Percentiles rank a stretch among this genome's conserved stretches.
Evolutionary conservation across 2,888 invertebrate species (phyloP).

Genomic region (Zygogramma bicolorata): DNA sequence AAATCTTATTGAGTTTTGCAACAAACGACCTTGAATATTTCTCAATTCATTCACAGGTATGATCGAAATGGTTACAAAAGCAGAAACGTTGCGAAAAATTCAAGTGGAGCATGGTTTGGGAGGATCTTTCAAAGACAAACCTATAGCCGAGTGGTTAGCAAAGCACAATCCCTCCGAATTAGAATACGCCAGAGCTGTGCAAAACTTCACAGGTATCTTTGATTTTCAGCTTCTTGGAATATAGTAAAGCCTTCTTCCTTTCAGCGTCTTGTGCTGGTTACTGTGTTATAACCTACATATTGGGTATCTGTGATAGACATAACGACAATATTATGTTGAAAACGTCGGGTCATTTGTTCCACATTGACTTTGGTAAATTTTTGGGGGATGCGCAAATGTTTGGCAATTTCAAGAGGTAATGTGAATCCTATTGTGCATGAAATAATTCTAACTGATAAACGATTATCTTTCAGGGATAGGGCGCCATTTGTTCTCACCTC

Average conservation of each 20-base stretch:
- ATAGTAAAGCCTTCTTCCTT: constrained; percentile 44
- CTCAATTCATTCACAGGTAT: constrained; percentile 73
- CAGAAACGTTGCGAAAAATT: constrained; percentile 95
- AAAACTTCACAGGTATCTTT: constrained; percentile 83
- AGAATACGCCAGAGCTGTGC: constrained; percentile 93
- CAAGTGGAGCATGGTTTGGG: constrained; percentile 95
- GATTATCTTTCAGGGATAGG: constrained; percentile 80
- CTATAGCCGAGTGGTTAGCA: constrained; percentile 97
- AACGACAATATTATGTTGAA: constrained; percentile 99
- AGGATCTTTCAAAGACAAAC: constrained; percentile 96
- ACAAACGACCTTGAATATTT: too few species aligned
- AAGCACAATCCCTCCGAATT: constrained; percentile 97
- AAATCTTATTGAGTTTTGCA: too few species aligned
- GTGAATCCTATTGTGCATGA: not conserved
- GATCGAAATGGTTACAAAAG: constrained; percentile 96
- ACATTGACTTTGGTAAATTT: constrained; percentile 99
- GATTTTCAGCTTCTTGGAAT: not conserved
- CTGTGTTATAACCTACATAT: constrained; percentile 97
- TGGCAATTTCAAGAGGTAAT: constrained; percentile 93
- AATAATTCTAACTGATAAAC: not conserved
- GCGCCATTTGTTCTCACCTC: constrained; percentile 97
- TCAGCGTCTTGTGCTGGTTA: constrained; percentile 96
- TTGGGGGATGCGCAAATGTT: constrained; percentile 97
- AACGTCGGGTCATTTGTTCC: constrained; percentile 97
- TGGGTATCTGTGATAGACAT: constrained; percentile 98